Evolutionary conservation across 2,797 vertebrate genomes (phyloP), one percentile per base, ranked within the genome.

Genomic region (Sandelia bainsii): DNA sequence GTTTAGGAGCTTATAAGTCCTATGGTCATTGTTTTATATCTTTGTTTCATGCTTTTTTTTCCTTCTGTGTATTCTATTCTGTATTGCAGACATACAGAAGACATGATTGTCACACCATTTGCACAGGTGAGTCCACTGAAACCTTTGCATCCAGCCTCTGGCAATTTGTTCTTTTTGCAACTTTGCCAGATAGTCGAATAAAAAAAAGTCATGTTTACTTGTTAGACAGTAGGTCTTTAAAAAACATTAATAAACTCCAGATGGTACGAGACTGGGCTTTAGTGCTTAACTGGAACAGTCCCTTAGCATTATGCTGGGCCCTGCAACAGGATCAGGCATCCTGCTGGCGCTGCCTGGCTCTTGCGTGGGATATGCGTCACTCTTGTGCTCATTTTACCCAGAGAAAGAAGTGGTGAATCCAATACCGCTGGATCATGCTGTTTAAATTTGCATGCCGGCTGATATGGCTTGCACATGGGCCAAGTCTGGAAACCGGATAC

Each of bases 91-190:
- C 97, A 98, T 0, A 96, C 96, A 90, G 97, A 98, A 95, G 97
- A 98, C 95, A 94, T 97, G 96, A 98, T 98, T 9, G 97, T 99
- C 61, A 99, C 97, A 0, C 97, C 97, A 0, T 98, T 99, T 50
- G 97, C 97, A 77, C 97, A 98, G 96, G 97, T 98, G 80, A 84
- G 94, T 91, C 60, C n/a, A 53, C 25, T 37, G 27, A 63, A 62
- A 60, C 19, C 37, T 20, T 52, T 50, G 1, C 14, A 49, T 17
- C 14, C 22, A 39, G n/a, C 10, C 11, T 22, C 49, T 20, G 22
- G 23, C 54, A 27, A n/a, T n/a, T 50, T 60, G 49, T 62, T 66
- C 13, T 11, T 4, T 25, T 34, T 40, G 7, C 32, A 78, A 67
- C 53, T 66, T 50, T 59, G 29, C 50, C 70, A 62, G 51, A 60